Base-by-base conservation (phyloP, 1,140 invertebrate genomes). In the Psix sp. region DNA sequence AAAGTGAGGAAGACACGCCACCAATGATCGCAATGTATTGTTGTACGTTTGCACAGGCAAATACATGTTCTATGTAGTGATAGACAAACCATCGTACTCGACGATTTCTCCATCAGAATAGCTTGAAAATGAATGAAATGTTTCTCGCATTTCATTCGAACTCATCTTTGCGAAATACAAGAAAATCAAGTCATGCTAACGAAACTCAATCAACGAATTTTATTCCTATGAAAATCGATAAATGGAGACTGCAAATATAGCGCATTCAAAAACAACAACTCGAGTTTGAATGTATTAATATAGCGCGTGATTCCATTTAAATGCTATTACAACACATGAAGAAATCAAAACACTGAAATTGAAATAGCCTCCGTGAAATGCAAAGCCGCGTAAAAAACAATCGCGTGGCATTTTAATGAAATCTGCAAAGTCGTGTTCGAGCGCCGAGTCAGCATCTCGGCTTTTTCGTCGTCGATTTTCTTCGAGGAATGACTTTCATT, bases 401-500 rank as follows among this genome's bases (percentile, higher is more conserved):
- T 60, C 46, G 17, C 35, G 31, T 40, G 48, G 26, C 20, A 21
- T 52, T 68, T 59, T 68, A 52, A 24, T 45, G 45, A 48, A 36
- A 54, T 60, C 48, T 17, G 48, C 40, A 51, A 45, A 11, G 33
- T 49, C 38, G 42, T 45, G 48, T 54, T 51, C 17, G 29, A 24
- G 9, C 48, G 66, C 56, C 56, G 40, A 42, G 35, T 70, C 48
- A 62, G 67, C 57, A 42, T 43, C 57, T 71, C 42, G 24, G 54
- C 48, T 62, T 56, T 70, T 70, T 60, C 42, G 31, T 4, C 4
- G 1, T 7, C 24, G 56, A 48, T 17, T 71, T 71, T 62, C 56
- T 49, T 15, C 7, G 6, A 15, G 36, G 14, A 24, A 71, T 57
- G 63, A 68, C 63, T 68, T 74, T 74, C 63, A 59, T 74, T 63